Conservation (phyloP, 2,113 vertebrate species). For the Dissostichus mawsoni region DNA sequence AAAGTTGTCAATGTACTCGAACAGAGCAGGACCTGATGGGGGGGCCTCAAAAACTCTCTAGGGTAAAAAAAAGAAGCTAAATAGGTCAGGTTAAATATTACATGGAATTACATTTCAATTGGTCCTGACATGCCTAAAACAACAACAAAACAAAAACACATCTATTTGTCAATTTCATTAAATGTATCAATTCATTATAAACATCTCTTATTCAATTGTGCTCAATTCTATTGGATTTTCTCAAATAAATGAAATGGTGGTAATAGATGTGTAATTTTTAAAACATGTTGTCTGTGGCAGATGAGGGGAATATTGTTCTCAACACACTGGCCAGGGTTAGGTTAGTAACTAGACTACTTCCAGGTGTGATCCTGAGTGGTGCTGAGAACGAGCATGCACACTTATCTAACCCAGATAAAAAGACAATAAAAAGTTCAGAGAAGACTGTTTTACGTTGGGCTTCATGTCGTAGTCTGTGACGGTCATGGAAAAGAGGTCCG, state of each 20-base stretch:
- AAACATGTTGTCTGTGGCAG: not conserved
- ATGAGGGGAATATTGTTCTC: not conserved
- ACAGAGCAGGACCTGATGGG: conserved; percentile 68
- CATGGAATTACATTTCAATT: not conserved
- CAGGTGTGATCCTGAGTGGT: not conserved
- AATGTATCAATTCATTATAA: not conserved
- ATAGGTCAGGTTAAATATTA: not conserved
- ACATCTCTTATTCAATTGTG: not conserved
- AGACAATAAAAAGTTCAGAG: not conserved
- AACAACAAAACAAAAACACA: not conserved
- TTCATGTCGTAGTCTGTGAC: conserved; percentile 85
- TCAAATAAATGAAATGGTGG: not conserved
- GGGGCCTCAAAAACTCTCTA: conserved; percentile 83
- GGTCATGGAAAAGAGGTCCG: conserved; percentile 84
- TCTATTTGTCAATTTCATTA: too few species aligned
- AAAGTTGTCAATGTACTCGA: conserved; percentile 82
- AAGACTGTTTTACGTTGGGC: conserved; percentile 67
- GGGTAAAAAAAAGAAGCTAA: not conserved
- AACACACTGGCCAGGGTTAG: not conserved
- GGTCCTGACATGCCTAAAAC: not conserved
- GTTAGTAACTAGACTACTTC: not conserved
- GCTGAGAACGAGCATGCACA: not conserved
- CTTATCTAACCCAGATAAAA: not conserved
- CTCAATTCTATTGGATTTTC: not conserved
- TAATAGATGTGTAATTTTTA: not conserved